phyloP scores from a whole-genome alignment of 2,797 vertebrate species.

The Oreochromis mossambicus region DNA sequence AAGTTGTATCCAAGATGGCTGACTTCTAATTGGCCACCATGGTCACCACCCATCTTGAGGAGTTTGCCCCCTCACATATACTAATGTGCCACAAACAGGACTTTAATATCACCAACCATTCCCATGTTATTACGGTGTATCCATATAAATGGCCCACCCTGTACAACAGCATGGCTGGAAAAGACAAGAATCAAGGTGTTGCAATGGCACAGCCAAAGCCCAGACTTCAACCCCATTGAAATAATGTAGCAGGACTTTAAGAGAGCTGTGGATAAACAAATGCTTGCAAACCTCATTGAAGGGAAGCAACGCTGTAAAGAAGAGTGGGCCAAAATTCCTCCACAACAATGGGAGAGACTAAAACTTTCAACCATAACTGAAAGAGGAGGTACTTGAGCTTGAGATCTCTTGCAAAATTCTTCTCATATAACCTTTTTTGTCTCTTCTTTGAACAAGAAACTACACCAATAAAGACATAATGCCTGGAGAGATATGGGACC shows the following conservation, averaged over 20 bases:
- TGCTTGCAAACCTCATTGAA: not conserved
- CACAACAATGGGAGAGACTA: not conserved
- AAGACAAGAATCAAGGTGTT: not conserved
- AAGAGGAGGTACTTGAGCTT: not conserved
- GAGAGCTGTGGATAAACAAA: not conserved
- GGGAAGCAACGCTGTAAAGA: not conserved
- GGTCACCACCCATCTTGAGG: too few relatives aligned
- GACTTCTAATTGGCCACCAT: too few relatives aligned
- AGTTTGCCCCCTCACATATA: too few relatives aligned
- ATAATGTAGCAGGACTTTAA: not conserved
- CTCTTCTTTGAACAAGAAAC: not conserved
- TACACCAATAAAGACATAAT: not conserved
- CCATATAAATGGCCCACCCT: too few relatives aligned
- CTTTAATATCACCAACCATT: too few relatives aligned
- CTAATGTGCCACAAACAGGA: too few relatives aligned
- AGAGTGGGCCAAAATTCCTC: not conserved
- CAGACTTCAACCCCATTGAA: not conserved
- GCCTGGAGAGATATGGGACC: not conserved
- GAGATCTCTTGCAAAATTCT: not conserved
- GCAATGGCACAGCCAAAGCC: not conserved
- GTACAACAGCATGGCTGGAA: not conserved
- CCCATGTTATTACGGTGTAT: too few relatives aligned
- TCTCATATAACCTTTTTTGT: not conserved
- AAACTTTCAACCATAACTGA: not conserved
- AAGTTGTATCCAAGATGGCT: too few relatives aligned